phyloP scores from a whole-genome alignment of 2,797 vertebrate species.

The Jordanella pulchra region DNA sequence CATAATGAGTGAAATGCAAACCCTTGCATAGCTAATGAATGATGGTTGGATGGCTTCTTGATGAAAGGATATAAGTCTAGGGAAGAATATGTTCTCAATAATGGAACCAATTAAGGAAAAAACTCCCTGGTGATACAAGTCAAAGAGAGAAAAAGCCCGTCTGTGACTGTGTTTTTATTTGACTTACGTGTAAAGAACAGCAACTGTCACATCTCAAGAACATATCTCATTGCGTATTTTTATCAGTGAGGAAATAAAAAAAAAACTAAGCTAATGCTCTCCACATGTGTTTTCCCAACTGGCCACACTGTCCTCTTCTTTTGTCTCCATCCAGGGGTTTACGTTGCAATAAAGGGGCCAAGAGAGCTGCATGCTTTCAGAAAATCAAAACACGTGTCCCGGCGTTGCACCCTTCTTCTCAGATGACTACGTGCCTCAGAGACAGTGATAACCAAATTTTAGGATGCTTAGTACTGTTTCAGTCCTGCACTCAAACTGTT shows the following conservation, averaged over 20 bases:
- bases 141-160: slow-evolving; percentile 32
- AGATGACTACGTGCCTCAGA: slow-evolving; percentile 42
- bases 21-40: slow-evolving; percentile 48
- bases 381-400: slow-evolving; percentile 60
- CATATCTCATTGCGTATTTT: slow-evolving; percentile 55
- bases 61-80: slow-evolving; percentile 36
- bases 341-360: slow-evolving; percentile 65
- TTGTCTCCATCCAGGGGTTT: slow-evolving; percentile 64
- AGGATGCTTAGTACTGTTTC: slow-evolving; percentile 39
- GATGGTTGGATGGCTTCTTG: slow-evolving; percentile 42
- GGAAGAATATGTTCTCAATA: slow-evolving; percentile 43
- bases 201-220: slow-evolving; percentile 59
- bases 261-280: slow-evolving; percentile 66
- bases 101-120: slow-evolving; percentile 16
- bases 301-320: slow-evolving; percentile 37
- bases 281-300: slow-evolving; percentile 65
- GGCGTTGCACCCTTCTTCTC: slow-evolving; percentile 25
- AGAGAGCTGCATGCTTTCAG: slow-evolving; percentile 55
- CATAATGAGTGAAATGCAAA: slow-evolving; percentile 54
- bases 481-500: slow-evolving; percentile 36
- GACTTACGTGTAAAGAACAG: slow-evolving; percentile 33
- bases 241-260: slow-evolving; percentile 40
- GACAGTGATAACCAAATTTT: slow-evolving; percentile 32
- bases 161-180: slow-evolving; percentile 37
- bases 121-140: slow-evolving; percentile 24